phyloP scores from a whole-genome alignment of 2,797 vertebrate species.

The Diceros bicornis region DNA sequence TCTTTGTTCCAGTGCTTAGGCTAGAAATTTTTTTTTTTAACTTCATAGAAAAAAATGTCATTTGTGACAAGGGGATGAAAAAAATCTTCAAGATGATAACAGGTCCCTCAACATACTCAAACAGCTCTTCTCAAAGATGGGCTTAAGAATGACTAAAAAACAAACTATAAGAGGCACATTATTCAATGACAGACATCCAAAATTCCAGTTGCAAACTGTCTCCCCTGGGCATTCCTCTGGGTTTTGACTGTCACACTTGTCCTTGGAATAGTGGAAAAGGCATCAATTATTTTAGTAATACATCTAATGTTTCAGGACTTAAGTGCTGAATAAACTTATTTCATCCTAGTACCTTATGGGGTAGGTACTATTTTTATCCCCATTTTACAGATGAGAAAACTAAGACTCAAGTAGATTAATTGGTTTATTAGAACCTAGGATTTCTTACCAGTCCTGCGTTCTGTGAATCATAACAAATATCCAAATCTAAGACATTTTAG shows the following conservation, averaged over 20 bases:
- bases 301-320: not conserved
- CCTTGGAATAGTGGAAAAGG: not conserved
- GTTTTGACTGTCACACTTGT: not conserved
- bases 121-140: conserved; percentile 34
- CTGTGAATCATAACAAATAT: not conserved
- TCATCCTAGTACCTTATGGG: not conserved
- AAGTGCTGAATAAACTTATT: not conserved
- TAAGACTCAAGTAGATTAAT: not conserved
- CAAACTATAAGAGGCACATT: not conserved
- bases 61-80: conserved; percentile 50
- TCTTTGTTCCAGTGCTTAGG: conserved; percentile 7
- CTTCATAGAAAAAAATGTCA: not conserved
- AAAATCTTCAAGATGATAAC: conserved; percentile 15
- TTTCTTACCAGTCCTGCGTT: not conserved
- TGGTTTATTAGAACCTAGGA: not conserved
- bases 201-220: not conserved
- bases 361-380: conserved; percentile 4
- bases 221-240: not conserved
- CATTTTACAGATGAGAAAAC: conserved; percentile 61
- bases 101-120: conserved; percentile 25
- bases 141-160: conserved; percentile 5
- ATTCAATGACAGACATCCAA: not conserved
- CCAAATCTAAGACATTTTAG: not conserved
- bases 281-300: not conserved
- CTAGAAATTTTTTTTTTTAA: not conserved